Base-by-base conservation (phyloP, 2,797 vertebrate species). In the Gadopsis bispinosus region DNA sequence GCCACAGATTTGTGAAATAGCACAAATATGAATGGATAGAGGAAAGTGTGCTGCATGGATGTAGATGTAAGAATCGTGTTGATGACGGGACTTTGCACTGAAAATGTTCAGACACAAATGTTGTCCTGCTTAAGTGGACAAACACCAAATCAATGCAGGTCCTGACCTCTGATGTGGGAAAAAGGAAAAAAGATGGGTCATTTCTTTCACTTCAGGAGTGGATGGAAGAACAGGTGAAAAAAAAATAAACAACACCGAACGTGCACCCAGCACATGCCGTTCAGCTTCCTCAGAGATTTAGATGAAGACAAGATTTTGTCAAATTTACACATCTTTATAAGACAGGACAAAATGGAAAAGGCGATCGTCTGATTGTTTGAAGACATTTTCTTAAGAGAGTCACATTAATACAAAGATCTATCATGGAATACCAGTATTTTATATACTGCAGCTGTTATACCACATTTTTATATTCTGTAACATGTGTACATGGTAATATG, bases 401-500 rank as follows among this genome's bases (percentile, higher is more conserved):
- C 93, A 94, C 93, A 94, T 93, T 91, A 93, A 94, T 94, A 94
- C 93, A 94, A 94, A 94, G 93, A 93, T 92, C 93, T 94, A 94
- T 94, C 88, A 94, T 94, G 91, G 92, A 94, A 91, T 94, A 94
- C 88, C 93, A 94, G 93, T 93, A 93, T 91, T 89, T 92, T 92
- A 94, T 93, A 92, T 93, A 93, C 93, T 92, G 92, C 86, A 93
- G 90, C 89, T 91, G 84, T 93, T 94, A 93, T 94, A 94, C 90
- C 93, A 94, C 93, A 94, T 92, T 92, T 92, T 91, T 90, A 94
- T 94, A 94, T 91, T 92, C 90, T 92, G 91, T 91, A 93, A 94
- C 92, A 94, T 94, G 92, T 93, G 92, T 94, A 94, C 93, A 94
- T 93, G 90, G 88, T 92, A 93, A 92, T 93, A 93, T 92, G 93